These are phyloP conservation scores for Neoniphon sammara DNA, from an alignment of 2,797 vertebrate species.

Conservation along the genomic window DNA sequence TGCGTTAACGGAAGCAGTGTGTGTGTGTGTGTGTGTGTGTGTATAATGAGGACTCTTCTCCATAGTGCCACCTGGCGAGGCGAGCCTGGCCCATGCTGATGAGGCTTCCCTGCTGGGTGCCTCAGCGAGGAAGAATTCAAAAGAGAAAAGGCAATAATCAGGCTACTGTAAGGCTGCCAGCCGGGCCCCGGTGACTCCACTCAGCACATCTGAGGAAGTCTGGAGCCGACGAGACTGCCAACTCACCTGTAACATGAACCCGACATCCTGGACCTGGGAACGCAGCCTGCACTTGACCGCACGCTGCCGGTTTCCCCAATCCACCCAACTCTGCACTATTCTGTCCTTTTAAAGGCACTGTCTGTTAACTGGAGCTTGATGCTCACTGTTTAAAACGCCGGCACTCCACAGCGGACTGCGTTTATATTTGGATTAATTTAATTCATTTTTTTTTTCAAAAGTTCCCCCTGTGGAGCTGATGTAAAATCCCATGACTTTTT, in stretches of 20 bases:
- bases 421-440: too few species aligned
- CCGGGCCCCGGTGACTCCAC: background rate
- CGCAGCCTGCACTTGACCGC: background rate
- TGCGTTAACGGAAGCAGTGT: conserved; percentile 7
- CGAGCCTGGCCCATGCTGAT: background rate
- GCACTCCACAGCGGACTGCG: too few species aligned
- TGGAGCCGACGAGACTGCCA: background rate
- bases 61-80: conserved; percentile 3
- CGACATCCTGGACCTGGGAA: background rate
- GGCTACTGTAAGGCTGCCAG: background rate
- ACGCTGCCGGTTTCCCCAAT: background rate
- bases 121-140: background rate
- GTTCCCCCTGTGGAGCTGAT: too few species aligned
- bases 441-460: too few species aligned
- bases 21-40: conserved; percentile 9
- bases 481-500: too few species aligned
- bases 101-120: conserved; percentile 10
- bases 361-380: too few species aligned
- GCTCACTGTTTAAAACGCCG: too few species aligned
- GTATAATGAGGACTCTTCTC: background rate
- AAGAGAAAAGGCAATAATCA: background rate
- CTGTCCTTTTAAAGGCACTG: too few species aligned
- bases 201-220: background rate
- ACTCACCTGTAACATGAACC: conserved; percentile 14
- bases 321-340: background rate